phyloP scores from a whole-genome alignment of 2,113 vertebrate genomes.

The Mesembrinibis cayennensis region DNA sequence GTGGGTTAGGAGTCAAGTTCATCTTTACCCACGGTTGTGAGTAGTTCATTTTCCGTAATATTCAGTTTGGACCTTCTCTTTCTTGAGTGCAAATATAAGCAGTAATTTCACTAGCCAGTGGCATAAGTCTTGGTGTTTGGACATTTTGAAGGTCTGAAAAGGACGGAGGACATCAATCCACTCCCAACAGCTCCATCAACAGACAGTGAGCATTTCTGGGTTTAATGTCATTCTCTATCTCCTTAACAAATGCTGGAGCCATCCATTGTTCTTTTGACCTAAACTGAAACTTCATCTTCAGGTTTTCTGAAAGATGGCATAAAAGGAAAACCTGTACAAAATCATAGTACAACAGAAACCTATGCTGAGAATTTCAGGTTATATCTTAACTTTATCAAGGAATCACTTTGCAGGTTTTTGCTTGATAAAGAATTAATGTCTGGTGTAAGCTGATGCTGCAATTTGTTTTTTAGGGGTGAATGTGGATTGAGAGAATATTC shows the following conservation, averaged over 20 bases:
- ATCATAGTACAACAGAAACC: background rate
- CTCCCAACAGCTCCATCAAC: background rate
- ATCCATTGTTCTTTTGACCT: background rate
- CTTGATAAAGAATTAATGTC: background rate
- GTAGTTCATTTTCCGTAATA: background rate
- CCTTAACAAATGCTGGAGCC: background rate
- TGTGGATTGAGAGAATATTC: constrained; percentile 93
- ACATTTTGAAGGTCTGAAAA: background rate
- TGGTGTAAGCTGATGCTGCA: background rate
- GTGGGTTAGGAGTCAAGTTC: background rate
- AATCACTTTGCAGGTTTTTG: background rate
- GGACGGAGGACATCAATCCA: background rate
- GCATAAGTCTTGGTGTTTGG: background rate
- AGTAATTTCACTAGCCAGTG: background rate
- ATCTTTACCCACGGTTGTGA: background rate
- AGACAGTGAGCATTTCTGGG: background rate
- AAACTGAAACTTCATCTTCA: background rate
- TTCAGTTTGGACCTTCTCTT: background rate
- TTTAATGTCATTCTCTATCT: background rate
- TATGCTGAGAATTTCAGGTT: background rate
- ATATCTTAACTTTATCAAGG: background rate
- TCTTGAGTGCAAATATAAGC: background rate
- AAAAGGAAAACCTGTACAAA: background rate
- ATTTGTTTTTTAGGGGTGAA: constrained; percentile 85
- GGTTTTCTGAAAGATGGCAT: background rate